These are phyloP conservation scores for Zootoca vivipara DNA, from an alignment of 2,113 vertebrate species.

Conservation along the genomic window DNA sequence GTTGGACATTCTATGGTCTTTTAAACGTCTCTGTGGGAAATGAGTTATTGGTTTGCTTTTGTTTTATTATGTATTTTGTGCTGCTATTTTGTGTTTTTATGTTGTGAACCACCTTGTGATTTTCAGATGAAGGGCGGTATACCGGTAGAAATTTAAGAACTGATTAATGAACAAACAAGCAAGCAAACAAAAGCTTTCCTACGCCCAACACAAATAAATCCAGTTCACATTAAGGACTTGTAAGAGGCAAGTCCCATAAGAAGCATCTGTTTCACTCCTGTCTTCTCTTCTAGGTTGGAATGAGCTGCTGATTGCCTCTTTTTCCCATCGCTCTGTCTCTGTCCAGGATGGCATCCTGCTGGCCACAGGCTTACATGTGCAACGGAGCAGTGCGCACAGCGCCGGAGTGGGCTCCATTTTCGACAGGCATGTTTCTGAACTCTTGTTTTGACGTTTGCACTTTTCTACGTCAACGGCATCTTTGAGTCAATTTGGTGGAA, in stretches of 20 bases:
- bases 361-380: conserved; percentile 92
- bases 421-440: conserved; percentile 80
- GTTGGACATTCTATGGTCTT: no score
- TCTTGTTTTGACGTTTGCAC: not conserved
- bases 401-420: conserved; percentile 97
- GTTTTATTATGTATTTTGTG: no score
- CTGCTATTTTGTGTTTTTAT: no score
- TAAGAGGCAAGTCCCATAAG: not conserved
- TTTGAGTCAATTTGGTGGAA: not conserved
- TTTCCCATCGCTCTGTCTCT: conserved; percentile 93
- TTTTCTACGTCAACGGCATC: not conserved
- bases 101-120: not conserved
- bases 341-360: conserved; percentile 95
- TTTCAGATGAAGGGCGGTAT: not conserved
- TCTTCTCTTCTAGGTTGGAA: conserved; percentile 87
- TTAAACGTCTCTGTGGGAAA: no score
- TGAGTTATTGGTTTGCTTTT: not conserved
- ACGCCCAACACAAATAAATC: not conserved
- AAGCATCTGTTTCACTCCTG: not conserved
- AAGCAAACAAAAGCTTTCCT: not conserved
- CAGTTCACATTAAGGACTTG: not conserved
- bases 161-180: no score
- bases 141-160: no score
- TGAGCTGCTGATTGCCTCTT: conserved; percentile 94
- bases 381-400: conserved; percentile 93